Base-by-base conservation (phyloP, 2,797 vertebrate species). In the Sarcoramphus papa region DNA sequence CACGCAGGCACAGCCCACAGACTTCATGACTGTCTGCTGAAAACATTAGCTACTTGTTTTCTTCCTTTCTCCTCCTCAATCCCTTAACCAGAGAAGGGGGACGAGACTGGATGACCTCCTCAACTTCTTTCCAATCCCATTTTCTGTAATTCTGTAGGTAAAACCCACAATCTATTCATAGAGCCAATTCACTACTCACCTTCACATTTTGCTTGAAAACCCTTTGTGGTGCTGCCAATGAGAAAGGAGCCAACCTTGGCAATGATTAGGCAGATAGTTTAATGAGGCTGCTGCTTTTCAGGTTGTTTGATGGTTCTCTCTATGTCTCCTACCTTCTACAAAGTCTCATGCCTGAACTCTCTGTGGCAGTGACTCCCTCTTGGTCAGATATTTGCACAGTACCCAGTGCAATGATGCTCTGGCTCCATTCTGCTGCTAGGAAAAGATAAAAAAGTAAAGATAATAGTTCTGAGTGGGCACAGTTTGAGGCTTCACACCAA, bases 171-270 rank as follows among this genome's bases (percentile, higher is more conserved):
- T 48, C 24, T 48, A 11, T 50, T 85, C 22, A 24, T 17, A 74
- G 15, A 78, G 4, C 17, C 9, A 41, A 14, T n/a, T 69, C 62
- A 63, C 40, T 80, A 11, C 21, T 69, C 27, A 41, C 23, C 47
- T 80, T 72, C 53, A 25, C 8, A 15, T 45, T 67, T 74, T 70
- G 33, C 59, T 57, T 59, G 54, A 51, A 86, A 86, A 40, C 4
- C 7, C 17, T 72, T 65, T 59, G 24, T 13, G 15, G 10, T 30
- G n/a, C 19, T 53, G 27, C 17, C 0, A 0, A 6, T 37, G 35
- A 63, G 45, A 59, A 48, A 40, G n/a, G 6, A 72, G 13, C 9
- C 67, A 77, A 35, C 13, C 13, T 47, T 51, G 43, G 17, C 22
- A 56, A 51, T 14, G 22, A 50, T 70, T 43, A 84, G 20, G 60